Evolutionary conservation across 2,113 vertebrate genomes (phyloP), one percentile per base, ranked within the genome.

Genomic region (Psittacus erithacus): DNA sequence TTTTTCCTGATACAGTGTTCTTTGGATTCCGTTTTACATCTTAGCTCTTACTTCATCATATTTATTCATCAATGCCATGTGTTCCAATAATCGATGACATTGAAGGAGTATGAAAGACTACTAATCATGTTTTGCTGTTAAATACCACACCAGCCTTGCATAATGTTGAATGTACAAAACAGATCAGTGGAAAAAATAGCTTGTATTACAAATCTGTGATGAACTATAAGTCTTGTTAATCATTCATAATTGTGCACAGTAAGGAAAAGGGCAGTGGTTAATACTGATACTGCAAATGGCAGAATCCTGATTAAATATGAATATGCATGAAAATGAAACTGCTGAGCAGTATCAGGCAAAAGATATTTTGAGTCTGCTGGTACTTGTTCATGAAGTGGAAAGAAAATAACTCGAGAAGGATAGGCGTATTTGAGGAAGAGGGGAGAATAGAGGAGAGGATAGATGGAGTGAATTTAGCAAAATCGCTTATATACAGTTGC

Each of bases 271-370:
- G 28, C 86, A 63, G 62, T 76, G 49, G 52, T 93, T 91, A 79
- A 87, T 79, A 92, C 23, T 62, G 65, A 52, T 89, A 49, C 62
- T 52, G 67, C 57, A 82, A 92, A 62, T 73, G 70, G 44, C 70
- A 95, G 88, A 79, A 65, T 91, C 68, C 80, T 87, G 88, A 95
- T 86, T 91, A 95, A 95, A 90, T 95, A 88, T 88, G 88, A 94
- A 88, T 90, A 90, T 79, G 74, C 43, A 86, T 3, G 7, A 62
- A 84, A 91, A 73, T 94, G 3, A 89, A 82, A 89, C 38, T 86
- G 60, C 75, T 81, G 60, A 92, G 86, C 24, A 11, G 11, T 39
- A 69, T 23, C 39, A 82, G 25, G 62, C 49, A 84, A 62, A 74
- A 75, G 77, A 65, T 86, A 87, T 86, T 95, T 90, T 84, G 62